Conservation (phyloP, 2,113 vertebrate species). For the Thalassarche chlororhynchos region DNA sequence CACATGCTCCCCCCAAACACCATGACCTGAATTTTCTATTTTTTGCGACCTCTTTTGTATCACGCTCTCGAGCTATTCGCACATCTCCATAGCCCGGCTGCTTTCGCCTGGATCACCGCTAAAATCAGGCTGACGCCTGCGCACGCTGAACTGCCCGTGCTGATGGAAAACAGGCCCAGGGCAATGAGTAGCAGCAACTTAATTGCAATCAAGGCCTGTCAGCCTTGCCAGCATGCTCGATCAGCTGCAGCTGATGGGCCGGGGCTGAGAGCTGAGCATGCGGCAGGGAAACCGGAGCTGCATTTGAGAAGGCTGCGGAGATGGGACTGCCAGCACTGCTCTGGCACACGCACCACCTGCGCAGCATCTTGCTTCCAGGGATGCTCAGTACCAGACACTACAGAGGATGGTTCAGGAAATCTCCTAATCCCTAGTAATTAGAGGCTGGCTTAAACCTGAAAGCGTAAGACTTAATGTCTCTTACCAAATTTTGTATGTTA, state of each 20-base stretch:
- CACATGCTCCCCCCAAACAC: neutral
- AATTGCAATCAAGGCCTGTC: neutral
- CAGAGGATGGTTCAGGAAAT: neutral
- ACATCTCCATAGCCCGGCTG: neutral
- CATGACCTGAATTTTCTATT: neutral
- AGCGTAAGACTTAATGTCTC: neutral
- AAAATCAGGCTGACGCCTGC: neutral
- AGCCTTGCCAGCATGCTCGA: neutral
- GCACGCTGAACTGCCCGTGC: neutral
- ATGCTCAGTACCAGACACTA: neutral
- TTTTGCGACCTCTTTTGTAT: neutral
- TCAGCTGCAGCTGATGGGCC: neutral
- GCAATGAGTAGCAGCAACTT: neutral
- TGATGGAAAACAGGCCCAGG: neutral
- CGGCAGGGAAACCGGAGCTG: neutral
- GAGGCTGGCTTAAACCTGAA: neutral
- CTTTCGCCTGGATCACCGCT: neutral
- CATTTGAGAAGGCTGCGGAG: neutral
- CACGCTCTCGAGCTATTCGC: rapidly evolving
- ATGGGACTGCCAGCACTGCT: neutral
- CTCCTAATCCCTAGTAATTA: neutral
- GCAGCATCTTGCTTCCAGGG: neutral
- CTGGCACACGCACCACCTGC: neutral
- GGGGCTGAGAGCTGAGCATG: neutral
- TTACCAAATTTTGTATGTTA: neutral